Percentiles rank a stretch among this genome's conserved stretches.
Evolutionary conservation across 2,113 vertebrate species (phyloP).

Genomic region (Gambusia affinis): DNA sequence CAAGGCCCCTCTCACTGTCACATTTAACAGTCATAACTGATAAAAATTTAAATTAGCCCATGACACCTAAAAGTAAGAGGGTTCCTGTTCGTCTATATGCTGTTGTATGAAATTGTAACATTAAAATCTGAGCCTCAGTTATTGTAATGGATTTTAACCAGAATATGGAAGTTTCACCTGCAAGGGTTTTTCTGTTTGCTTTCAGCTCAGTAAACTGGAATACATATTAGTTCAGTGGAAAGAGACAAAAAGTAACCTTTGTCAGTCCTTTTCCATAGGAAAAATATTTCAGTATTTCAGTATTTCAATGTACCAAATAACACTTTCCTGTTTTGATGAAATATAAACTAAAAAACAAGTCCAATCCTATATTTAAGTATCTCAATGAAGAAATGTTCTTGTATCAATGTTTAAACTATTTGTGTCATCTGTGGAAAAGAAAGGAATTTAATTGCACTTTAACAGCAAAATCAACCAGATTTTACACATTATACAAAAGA

Average conservation of each 20-base stretch:
- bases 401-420: too few species aligned
- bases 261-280: not conserved
- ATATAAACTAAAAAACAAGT: too few species aligned
- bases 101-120: not conserved
- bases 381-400: too few species aligned
- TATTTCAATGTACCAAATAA: not conserved
- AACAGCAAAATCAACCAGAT: too few species aligned
- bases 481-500: too few species aligned
- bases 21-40: conserved; percentile 11
- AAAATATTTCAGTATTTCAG: too few species aligned
- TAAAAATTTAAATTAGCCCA: not conserved
- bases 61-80: not conserved
- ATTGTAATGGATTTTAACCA: not conserved
- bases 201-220: not conserved
- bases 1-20: conserved; percentile 19
- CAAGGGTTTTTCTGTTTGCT: not conserved
- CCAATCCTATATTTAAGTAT: too few species aligned
- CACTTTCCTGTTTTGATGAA: too few species aligned
- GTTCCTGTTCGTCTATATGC: not conserved
- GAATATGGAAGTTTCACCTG: not conserved
- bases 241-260: not conserved
- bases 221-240: not conserved
- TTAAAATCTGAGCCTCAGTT: not conserved
- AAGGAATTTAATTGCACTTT: too few species aligned
- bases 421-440: too few species aligned